Evolutionary conservation across 1,140 invertebrate genomes (phyloP).

Genomic region (Cataglyphis hispanica): DNA sequence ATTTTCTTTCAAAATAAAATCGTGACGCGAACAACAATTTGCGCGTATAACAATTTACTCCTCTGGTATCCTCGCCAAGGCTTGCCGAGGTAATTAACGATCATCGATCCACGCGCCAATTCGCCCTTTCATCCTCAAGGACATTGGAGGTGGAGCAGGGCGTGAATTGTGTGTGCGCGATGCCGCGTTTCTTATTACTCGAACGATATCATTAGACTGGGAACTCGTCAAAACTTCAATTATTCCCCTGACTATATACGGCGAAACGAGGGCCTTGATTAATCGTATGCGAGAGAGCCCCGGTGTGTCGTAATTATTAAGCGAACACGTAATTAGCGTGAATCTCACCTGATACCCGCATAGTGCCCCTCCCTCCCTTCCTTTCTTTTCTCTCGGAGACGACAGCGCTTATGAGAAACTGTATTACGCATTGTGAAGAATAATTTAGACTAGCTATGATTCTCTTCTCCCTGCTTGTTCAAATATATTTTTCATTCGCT

Average conservation of each 20-base stretch:
- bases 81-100: slow-evolving; percentile 49
- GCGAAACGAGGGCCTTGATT: slow-evolving; percentile 61
- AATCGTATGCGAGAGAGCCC: slow-evolving; percentile 50
- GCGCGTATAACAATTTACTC: slow-evolving; percentile 4
- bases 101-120: slow-evolving; percentile 37
- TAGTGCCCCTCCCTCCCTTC: not conserved
- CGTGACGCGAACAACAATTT: not conserved
- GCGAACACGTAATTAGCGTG: slow-evolving; percentile 69
- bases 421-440: slow-evolving; percentile 59
- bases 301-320: slow-evolving; percentile 62
- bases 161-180: slow-evolving; percentile 13
- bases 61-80: not conserved
- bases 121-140: slow-evolving; percentile 54
- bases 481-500: slow-evolving; percentile 38
- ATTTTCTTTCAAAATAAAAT: not conserved
- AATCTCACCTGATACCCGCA: slow-evolving; percentile 62
- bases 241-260: slow-evolving; percentile 67
- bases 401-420: slow-evolving; percentile 64
- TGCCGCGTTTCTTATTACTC: slow-evolving; percentile 53
- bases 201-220: slow-evolving; percentile 67
- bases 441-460: slow-evolving; percentile 36
- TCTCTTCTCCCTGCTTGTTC: slow-evolving; percentile 26
- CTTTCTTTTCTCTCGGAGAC: slow-evolving; percentile 10
- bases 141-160: slow-evolving; percentile 10
- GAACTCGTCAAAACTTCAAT: slow-evolving; percentile 71